These are phyloP conservation scores for Chrysochloris asiatica DNA, from an alignment of 2,113 vertebrate genomes.

Conservation along the genomic window DNA sequence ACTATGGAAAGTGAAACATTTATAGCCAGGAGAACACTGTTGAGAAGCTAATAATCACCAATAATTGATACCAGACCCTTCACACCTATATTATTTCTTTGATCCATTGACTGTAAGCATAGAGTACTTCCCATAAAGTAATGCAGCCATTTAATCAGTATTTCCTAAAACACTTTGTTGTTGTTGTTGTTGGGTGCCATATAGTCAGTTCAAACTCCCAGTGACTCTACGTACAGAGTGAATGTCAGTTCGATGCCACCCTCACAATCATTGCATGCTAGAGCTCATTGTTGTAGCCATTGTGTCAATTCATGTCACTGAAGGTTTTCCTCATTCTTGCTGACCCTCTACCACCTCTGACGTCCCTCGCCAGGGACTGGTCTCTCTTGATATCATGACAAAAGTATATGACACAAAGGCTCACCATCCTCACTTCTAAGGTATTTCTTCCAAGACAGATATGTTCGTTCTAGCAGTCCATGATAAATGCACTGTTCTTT, in stretches of 20 bases:
- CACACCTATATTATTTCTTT: constrained; percentile 44
- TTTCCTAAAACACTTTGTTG: constrained; percentile 47
- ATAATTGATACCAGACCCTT: constrained; percentile 60
- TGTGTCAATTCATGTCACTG: background rate
- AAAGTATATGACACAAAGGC: too few relatives aligned
- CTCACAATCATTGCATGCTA: too few relatives aligned
- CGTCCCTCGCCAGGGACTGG: background rate
- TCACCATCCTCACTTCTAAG: too few relatives aligned
- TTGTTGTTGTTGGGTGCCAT: background rate
- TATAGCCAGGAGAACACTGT: constrained; percentile 60
- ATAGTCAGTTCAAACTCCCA: background rate
- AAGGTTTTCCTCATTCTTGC: background rate
- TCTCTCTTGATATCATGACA: background rate
- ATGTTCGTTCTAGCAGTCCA: too few relatives aligned
- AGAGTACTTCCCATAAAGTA: constrained; percentile 44
- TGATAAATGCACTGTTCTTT: too few relatives aligned
- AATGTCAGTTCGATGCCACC: background rate
- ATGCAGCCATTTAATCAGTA: constrained; percentile 7
- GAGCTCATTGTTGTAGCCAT: background rate
- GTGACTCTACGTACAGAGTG: background rate
- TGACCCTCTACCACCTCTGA: background rate
- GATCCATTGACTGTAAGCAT: constrained; percentile 48
- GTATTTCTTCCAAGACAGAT: too few relatives aligned
- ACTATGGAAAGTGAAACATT: constrained; percentile 48
- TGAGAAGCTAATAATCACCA: constrained; percentile 71